phyloP scores from a whole-genome alignment of 2,113 vertebrate species.

The Phasianus colchicus region DNA sequence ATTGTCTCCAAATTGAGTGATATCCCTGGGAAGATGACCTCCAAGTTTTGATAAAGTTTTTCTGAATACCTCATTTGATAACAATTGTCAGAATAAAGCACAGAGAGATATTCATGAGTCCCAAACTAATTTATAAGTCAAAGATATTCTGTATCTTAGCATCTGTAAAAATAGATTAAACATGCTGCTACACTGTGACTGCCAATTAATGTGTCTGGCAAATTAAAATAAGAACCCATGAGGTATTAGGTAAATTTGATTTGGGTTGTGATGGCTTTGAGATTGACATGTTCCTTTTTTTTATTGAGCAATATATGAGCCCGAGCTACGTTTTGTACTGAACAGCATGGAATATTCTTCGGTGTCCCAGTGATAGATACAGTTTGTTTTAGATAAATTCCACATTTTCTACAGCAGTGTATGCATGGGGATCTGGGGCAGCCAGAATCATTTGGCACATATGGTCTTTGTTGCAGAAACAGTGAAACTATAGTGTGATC shows the following conservation, averaged over 20 bases:
- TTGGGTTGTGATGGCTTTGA: constrained; percentile 44
- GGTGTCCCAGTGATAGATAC: neutral
- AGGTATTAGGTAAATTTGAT: constrained; percentile 43
- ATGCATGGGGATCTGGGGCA: neutral
- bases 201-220: constrained; percentile 47
- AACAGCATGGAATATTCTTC: neutral
- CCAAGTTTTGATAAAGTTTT: neutral
- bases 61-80: constrained; percentile 6
- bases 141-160: constrained; percentile 47
- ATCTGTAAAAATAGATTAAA: constrained; percentile 60
- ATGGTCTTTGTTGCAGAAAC: neutral
- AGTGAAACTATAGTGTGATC: neutral
- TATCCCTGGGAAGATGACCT: constrained; percentile 19
- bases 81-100: constrained; percentile 23
- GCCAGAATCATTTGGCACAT: neutral
- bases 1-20: neutral
- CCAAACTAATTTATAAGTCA: constrained; percentile 58
- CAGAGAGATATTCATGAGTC: neutral
- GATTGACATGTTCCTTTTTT: constrained; percentile 4
- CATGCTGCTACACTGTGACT: constrained; percentile 4
- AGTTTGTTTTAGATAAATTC: neutral
- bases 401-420: neutral
- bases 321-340: neutral
- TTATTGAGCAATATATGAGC: neutral
- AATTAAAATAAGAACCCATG: constrained; percentile 53